Percentiles rank a stretch among this genome's conserved stretches.
Evolutionary conservation across 2,888 invertebrate genomes (phyloP).

Genomic region (Acleris emargana): DNA sequence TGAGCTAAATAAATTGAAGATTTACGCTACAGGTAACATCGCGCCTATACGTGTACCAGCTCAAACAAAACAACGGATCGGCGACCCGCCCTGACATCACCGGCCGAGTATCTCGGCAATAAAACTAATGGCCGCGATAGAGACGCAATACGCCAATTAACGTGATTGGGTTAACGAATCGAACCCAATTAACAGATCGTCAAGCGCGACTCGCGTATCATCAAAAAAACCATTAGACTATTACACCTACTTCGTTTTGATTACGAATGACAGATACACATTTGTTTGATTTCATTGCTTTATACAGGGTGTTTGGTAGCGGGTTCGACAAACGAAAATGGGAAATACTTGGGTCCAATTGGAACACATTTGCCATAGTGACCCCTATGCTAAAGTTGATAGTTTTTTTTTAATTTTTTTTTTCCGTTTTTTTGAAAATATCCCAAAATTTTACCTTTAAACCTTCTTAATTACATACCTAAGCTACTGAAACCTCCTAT

Average conservation of each 20-base stretch:
- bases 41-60: background rate
- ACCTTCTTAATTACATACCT: too few relatives aligned
- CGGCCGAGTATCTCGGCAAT: constrained; percentile 24
- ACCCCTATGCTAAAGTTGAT: too few relatives aligned
- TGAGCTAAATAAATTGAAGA: background rate
- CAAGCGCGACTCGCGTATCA: constrained; percentile 19
- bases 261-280: background rate
- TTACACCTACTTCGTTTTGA: background rate
- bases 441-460: too few relatives aligned
- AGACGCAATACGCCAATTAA: constrained; percentile 33
- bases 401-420: too few relatives aligned
- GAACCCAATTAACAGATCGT: constrained; percentile 31
- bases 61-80: constrained; percentile 22
- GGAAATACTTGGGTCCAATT: too few relatives aligned
- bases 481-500: too few relatives aligned
- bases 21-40: background rate
- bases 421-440: too few relatives aligned
- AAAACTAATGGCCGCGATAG: constrained; percentile 28
- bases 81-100: constrained; percentile 22
- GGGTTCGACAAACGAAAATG: too few relatives aligned
- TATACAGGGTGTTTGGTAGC: too few relatives aligned
- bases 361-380: too few relatives aligned
- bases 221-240: background rate
- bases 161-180: constrained; percentile 31
- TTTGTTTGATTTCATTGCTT: background rate